Conservation (phyloP, 2,113 vertebrate species). For the Sphaerodactylus townsendi region DNA sequence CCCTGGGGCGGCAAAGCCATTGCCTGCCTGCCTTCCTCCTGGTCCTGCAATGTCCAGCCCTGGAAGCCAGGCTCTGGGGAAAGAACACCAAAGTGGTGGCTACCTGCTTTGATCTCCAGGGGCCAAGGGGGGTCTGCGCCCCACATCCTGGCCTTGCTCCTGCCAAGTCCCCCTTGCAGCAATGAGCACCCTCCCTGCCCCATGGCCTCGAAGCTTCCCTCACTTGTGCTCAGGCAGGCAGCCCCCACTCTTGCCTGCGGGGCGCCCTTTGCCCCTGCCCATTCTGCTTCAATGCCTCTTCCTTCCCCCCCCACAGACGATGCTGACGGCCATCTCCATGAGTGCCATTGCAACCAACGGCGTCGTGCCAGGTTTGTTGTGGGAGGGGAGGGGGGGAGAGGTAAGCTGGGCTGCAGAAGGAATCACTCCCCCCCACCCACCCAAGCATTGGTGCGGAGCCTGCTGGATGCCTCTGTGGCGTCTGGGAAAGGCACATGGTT, state of each 20-base stretch:
- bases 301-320: conserved; percentile 81
- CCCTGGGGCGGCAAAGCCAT: too few relatives aligned
- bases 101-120: too few relatives aligned
- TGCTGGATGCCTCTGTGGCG: background rate
- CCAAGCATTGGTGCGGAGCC: background rate
- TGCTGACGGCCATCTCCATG: conserved; percentile 99
- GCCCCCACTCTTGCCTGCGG: background rate
- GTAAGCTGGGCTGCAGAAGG: background rate
- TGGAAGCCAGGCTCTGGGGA: too few relatives aligned
- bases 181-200: too few relatives aligned
- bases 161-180: too few relatives aligned
- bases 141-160: too few relatives aligned
- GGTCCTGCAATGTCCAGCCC: too few relatives aligned
- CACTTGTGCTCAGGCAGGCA: background rate
- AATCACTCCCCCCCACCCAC: background rate
- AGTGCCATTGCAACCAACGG: conserved; percentile 98
- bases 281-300: rapidly evolving
- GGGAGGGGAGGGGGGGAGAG: rapidly evolving
- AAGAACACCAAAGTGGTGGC: too few relatives aligned
- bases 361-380: conserved; percentile 92
- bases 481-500: background rate
- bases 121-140: too few relatives aligned
- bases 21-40: too few relatives aligned
- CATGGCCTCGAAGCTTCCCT: background rate
- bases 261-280: background rate